phyloP scores from a whole-genome alignment of 2,797 vertebrate genomes.

The Argya squamiceps region DNA sequence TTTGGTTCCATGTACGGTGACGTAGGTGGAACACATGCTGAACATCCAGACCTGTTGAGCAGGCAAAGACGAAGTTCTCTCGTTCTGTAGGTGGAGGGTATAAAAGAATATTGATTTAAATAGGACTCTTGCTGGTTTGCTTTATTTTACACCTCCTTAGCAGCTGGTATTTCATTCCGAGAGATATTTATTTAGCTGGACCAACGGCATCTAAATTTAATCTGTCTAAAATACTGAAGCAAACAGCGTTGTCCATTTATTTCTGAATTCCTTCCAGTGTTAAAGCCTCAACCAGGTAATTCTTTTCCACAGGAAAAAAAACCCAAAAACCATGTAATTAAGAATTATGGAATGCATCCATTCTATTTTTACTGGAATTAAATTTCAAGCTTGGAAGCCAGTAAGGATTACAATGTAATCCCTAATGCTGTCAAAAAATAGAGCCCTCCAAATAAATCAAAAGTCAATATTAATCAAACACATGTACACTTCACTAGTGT shows the following conservation, averaged over 20 bases:
- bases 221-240: neutral
- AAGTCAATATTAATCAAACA: constrained; percentile 61
- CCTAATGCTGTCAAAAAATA: neutral
- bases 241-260: neutral
- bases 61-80: neutral
- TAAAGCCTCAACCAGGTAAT: neutral
- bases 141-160: constrained; percentile 38
- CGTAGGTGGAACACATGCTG: neutral
- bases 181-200: neutral
- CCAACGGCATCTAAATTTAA: neutral
- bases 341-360: neutral
- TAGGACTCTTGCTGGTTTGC: neutral
- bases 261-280: neutral
- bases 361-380: neutral
- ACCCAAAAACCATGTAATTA: neutral
- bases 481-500: constrained; percentile 3
- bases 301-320: neutral
- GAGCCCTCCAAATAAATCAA: constrained; percentile 12
- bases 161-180: constrained; percentile 11
- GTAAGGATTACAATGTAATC: neutral
- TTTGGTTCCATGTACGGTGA: neutral
- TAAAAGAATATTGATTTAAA: neutral
- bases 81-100: neutral
- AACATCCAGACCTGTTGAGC: constrained; percentile 27
- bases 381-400: neutral